Evolutionary conservation across 1,140 invertebrate species (phyloP).

Genomic region (Drosophila serrata): DNA sequence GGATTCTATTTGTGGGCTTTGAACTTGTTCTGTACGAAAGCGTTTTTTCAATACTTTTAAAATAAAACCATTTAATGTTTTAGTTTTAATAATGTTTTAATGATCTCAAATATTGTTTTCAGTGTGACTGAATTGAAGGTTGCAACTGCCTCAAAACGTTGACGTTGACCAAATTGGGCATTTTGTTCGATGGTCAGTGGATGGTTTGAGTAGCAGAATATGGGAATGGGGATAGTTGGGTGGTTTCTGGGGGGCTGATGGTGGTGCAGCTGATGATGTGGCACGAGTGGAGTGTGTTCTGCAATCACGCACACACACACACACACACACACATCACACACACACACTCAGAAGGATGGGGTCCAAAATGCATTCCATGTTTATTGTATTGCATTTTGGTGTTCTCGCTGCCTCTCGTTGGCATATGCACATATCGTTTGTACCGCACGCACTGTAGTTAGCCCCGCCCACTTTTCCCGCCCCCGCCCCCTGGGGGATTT

Average conservation of each 20-base stretch:
- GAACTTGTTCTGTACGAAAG: no score
- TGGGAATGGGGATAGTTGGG: neutral
- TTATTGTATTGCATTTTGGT: constrained; percentile 74
- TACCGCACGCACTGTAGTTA: constrained; percentile 10
- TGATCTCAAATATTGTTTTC: neutral
- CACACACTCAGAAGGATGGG: constrained; percentile 16
- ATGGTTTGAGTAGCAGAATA: constrained; percentile 15
- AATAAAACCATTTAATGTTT: no score
- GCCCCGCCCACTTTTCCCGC: neutral
- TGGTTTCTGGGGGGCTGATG: neutral
- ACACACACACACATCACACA: constrained; percentile 26
- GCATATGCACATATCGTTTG: constrained; percentile 18
- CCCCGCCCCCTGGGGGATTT: neutral
- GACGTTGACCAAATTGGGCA: constrained; percentile 70
- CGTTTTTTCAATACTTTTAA: no score
- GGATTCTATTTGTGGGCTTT: no score
- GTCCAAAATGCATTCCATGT: constrained; percentile 62
- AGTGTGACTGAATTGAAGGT: constrained; percentile 11
- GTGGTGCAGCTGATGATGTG: constrained; percentile 39
- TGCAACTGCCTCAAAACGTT: constrained; percentile 35
- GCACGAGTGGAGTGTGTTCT: constrained; percentile 21
- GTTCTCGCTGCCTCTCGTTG: constrained; percentile 43
- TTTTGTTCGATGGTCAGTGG: constrained; percentile 53
- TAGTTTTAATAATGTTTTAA: no score
- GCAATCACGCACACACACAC: constrained; percentile 62